Evolutionary conservation across 2,113 vertebrate species (phyloP).

Genomic region (Nibea albiflora): DNA sequence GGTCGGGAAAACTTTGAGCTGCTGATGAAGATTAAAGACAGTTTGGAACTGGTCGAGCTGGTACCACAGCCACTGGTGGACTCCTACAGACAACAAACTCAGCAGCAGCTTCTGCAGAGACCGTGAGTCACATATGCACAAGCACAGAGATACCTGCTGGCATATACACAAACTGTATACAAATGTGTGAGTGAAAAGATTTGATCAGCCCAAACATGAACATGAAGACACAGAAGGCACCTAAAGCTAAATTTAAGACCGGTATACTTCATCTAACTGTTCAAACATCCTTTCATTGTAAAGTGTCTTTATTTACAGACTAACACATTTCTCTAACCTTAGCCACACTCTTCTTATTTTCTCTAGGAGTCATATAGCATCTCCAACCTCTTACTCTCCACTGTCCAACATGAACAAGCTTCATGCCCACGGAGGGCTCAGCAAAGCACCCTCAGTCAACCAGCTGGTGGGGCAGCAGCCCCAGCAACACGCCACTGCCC

Average conservation of each 20-base stretch:
- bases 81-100: conserved; percentile 93
- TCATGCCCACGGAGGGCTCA: conserved; percentile 84
- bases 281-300: background rate
- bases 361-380: conserved; percentile 88
- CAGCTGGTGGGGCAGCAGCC: conserved; percentile 93
- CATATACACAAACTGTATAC: background rate
- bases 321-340: conserved; percentile 3
- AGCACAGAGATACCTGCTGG: background rate
- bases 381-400: conserved; percentile 87
- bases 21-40: conserved; percentile 98
- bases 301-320: background rate
- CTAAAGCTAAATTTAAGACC: background rate
- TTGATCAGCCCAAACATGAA: background rate
- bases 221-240: background rate
- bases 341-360: conserved; percentile 1
- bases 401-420: conserved; percentile 91
- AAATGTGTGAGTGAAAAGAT: background rate
- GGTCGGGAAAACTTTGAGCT: conserved; percentile 97
- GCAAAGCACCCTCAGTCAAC: conserved; percentile 92
- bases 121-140: conserved; percentile 88
- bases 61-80: conserved; percentile 94
- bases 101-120: conserved; percentile 95
- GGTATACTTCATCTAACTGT: background rate
- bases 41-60: conserved; percentile 94
- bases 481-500: conserved; percentile 84